Evolutionary conservation across 2,888 invertebrate genomes (phyloP), one percentile per base, ranked within the genome.

Genomic region (Sisyra nigra): DNA sequence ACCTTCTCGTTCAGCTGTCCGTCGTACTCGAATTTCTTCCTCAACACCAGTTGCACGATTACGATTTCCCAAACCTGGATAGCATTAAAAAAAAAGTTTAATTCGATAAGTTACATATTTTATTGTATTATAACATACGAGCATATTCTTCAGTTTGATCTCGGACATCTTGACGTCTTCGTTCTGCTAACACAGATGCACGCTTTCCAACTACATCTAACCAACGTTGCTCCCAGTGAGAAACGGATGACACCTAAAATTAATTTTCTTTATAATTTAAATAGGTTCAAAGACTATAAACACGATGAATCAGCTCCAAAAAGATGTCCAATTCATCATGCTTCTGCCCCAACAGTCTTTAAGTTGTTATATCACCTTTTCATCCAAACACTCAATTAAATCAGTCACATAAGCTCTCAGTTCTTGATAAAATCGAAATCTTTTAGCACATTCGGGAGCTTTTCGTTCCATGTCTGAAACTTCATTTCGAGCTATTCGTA

Each of bases 381-480:
- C 92, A 63, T 93, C 89, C 55, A 96, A 74, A 69, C 96, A 97
- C 71, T 97, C 96, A 61, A 96, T 80, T 64, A 96, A 80, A 75
- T 96, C 93, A 53, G 85, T 85, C 59, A 93, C 79, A 74, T 92
- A 97, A 57, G 91, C 89, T 61, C 89, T 77, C 57, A 89, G 77
- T 67, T 93, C 88, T 72, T 97, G 96, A 71, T 92, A 96, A 67
- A 93, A 86, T 56, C 77, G 70, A 72, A 89, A 96, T 52, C 85
- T 81, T 45, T 80, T 77, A 51, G 87, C 88, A 43, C 91, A 74
- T 46, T 63, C 61, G 13, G 77, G 77, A 43, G 71, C 72, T 49
- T 71, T 70, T 38, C 61, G 55, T 52, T 72, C 70, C 43, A 67
- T 62, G 49, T 77, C 73, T 39, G 75, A 70, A 48, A 69, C 54